phyloP scores from a whole-genome alignment of 2,797 vertebrate genomes.

The Muraenolepis orangiensis region DNA sequence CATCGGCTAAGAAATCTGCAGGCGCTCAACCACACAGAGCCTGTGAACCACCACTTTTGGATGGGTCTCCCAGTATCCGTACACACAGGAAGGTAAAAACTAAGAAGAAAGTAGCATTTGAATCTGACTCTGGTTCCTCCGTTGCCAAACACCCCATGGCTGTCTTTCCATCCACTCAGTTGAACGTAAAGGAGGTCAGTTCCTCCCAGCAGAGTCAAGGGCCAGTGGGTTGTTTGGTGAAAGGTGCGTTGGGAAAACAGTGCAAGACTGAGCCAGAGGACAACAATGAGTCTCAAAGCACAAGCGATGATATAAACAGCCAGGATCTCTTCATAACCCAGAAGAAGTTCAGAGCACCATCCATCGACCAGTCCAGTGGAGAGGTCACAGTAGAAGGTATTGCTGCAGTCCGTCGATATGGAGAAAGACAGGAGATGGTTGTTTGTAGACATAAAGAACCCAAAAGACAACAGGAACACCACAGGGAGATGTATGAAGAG shows the following conservation, averaged over 20 bases:
- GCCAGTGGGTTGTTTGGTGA: not conserved
- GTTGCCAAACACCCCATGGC: slow-evolving; percentile 33
- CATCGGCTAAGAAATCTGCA: not conserved
- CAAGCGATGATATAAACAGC: slow-evolving; percentile 65
- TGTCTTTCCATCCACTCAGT: not conserved
- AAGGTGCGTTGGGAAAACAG: not conserved
- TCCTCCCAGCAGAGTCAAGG: not conserved
- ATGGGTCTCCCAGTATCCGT: not conserved
- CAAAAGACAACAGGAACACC: not conserved
- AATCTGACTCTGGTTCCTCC: slow-evolving; percentile 29
- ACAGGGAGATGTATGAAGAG: not conserved
- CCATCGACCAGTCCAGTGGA: slow-evolving; percentile 44
- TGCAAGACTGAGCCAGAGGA: not conserved
- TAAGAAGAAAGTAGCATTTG: slow-evolving; percentile 68
- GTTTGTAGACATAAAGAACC: not conserved
- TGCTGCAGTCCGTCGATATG: not conserved
- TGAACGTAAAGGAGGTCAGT: not conserved
- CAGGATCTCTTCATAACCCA: slow-evolving; percentile 82
- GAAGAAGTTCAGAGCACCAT: slow-evolving; percentile 60
- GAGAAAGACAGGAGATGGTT: not conserved
- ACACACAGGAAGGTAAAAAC: slow-evolving; percentile 33
- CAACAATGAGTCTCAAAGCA: slow-evolving; percentile 43
- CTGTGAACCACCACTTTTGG: not conserved
- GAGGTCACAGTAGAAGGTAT: slow-evolving; percentile 32
- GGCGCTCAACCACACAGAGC: not conserved